Percentiles rank a stretch among this genome's conserved stretches.
Evolutionary conservation across 1,140 invertebrate species (phyloP).

Genomic region (Brachionus rubens): DNA sequence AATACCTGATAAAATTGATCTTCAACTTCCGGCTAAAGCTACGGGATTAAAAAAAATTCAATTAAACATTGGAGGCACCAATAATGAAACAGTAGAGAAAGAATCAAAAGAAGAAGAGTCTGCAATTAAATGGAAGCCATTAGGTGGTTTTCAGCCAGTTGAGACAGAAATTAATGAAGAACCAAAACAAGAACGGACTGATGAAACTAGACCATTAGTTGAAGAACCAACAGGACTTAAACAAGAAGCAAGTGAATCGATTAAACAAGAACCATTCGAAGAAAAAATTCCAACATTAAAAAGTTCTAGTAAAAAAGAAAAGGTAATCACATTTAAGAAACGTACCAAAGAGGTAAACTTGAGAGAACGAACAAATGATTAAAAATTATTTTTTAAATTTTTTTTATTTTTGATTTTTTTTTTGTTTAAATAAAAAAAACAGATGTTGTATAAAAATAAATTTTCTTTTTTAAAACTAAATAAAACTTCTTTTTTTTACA

Average conservation of each 20-base stretch:
- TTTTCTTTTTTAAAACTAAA: too few relatives aligned
- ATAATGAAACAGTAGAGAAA: not conserved
- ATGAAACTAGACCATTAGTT: not conserved
- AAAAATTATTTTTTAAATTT: not conserved
- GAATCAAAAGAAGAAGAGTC: not conserved
- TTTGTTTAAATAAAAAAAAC: not conserved
- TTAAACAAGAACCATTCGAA: conserved; percentile 3
- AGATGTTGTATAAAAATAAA: not conserved
- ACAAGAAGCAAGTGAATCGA: too few relatives aligned
- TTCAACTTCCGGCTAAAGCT: conserved; percentile 3
- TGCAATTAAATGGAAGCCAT: not conserved
- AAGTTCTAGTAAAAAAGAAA: conserved; percentile 24
- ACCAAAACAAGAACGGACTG: too few relatives aligned
- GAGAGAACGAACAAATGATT: not conserved
- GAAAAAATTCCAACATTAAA: not conserved
- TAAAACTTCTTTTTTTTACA: too few relatives aligned
- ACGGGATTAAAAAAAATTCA: not conserved
- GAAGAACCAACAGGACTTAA: too few relatives aligned
- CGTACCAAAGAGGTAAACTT: conserved; percentile 14
- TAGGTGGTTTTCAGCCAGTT: too few relatives aligned
- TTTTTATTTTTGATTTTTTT: too few relatives aligned
- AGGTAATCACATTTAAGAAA: conserved; percentile 13
- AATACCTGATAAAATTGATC: not conserved
- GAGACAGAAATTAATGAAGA: too few relatives aligned
- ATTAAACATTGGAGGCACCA: not conserved